Evolutionary conservation across 2,113 vertebrate species (phyloP), one percentile per base, ranked within the genome.

Genomic region (Catharus fuscescens): DNA sequence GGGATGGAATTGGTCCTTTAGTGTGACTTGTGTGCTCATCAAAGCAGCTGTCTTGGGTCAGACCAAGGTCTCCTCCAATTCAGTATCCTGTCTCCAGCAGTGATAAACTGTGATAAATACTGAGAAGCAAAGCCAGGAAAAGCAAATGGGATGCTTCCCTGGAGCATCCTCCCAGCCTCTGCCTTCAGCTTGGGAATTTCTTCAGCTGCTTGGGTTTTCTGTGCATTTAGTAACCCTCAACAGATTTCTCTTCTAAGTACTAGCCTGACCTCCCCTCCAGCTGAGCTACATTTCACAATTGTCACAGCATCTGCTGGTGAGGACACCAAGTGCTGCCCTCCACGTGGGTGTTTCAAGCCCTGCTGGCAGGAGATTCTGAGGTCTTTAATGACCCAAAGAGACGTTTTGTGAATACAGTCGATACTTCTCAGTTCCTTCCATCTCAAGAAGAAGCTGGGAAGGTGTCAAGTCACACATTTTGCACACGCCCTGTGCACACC

Each of bases 61-160:
- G 50, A 65, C 25, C 40, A 83, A 88, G 36, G 59, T 86, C 76
- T 82, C 12, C 25, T 85, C 74, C 54, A 77, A n/a, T 70, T 92
- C 42, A n/a, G 54, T 19, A 65, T 83, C 70, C 88, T 93, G 74
- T 77, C 71, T 95, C 88, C 62, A 93, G 70, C 83, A 95, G 59
- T 26, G 79, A 38, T 38, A 38, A 38, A 19, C 42, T 90, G 25
- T 54, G 64, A 69, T 54, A 80, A 88, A 92, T 60, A 77, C 7
- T 16, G 71, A 94, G 81, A 54, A 47, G 23, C 7, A 77, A 83
- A 88, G 59, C 60, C 85, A 92, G 92, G 47, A 94, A 96, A 96
- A 94, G 66, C 70, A 76, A 93, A 90, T 53, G 77, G 40, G 53
- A 72, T 72, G 44, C 15, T 90, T 81, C 45, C n/a, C 57, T 76